Conservation (phyloP, 2,888 invertebrate genomes). For the Leptinotarsa haldemani region DNA sequence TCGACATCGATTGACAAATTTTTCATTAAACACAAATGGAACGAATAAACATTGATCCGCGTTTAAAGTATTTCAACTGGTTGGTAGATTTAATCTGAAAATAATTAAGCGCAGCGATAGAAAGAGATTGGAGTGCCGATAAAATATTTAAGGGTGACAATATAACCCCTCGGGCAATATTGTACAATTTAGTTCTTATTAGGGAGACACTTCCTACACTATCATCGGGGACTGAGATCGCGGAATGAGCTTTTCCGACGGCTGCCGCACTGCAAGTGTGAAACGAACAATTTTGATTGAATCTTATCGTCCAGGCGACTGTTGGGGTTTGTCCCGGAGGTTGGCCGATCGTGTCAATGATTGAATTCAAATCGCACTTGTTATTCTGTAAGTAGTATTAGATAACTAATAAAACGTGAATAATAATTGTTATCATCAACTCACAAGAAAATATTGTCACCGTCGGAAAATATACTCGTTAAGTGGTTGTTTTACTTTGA, state of each 20-base stretch:
- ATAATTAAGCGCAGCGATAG: conserved; percentile 50
- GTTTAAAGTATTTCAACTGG: conserved; percentile 13
- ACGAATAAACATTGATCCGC: conserved; percentile 15
- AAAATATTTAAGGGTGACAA: conserved; percentile 53
- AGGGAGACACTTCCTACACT: conserved; percentile 41
- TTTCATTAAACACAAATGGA: conserved; percentile 14
- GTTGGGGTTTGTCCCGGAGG: not conserved
- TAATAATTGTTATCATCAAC: too few species aligned
- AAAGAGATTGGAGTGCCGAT: conserved; percentile 45
- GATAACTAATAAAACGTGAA: too few species aligned
- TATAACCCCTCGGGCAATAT: conserved; percentile 52
- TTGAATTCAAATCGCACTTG: too few species aligned
- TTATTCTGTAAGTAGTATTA: too few species aligned
- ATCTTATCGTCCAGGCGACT: conserved; percentile 14
- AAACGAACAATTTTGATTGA: conserved; percentile 23
- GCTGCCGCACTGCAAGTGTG: conserved; percentile 1
- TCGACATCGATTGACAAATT: conserved; percentile 1
- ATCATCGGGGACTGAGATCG: conserved; percentile 23
- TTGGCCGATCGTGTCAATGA: not conserved
- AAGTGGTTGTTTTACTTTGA: too few species aligned
- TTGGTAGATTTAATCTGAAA: conserved; percentile 46
- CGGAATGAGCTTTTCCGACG: conserved; percentile 9
- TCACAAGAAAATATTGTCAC: too few species aligned
- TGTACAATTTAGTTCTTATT: conserved; percentile 51
- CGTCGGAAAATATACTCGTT: too few species aligned